A percentile compares a stretch with the other conserved stretches of the same genome.
Evolutionary conservation across 2,113 vertebrate species (phyloP).

Genomic region (Hippocampus comes): DNA sequence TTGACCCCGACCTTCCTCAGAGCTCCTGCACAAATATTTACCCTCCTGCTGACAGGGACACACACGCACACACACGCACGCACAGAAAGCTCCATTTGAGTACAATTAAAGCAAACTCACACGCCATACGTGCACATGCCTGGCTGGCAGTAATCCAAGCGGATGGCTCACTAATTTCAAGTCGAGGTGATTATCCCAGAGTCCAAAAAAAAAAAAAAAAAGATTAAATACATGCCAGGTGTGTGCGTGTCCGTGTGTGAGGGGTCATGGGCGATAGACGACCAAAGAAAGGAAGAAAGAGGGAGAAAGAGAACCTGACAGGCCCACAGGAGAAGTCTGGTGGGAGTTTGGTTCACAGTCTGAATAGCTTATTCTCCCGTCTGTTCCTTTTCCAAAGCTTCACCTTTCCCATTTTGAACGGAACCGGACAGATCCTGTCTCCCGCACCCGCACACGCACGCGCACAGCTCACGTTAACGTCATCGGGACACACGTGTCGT

Average conservation of each 20-base stretch:
- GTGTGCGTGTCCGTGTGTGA: conserved; percentile 43
- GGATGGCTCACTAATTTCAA: conserved; percentile 64
- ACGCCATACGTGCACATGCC: conserved; percentile 24
- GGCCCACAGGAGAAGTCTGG: conserved; percentile 44
- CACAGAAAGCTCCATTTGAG: conserved; percentile 45
- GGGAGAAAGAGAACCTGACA: conserved; percentile 40
- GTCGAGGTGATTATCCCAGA: conserved; percentile 57
- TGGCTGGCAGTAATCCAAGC: conserved; percentile 55
- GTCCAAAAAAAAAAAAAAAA: conserved; percentile 46
- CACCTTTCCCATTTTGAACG: conserved; percentile 14
- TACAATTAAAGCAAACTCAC: conserved; percentile 54
- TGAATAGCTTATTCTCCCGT: conserved; percentile 56
- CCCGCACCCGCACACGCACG: neutral
- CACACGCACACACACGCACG: conserved; percentile 22
- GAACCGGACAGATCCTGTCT: neutral
- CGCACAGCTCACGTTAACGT: neutral
- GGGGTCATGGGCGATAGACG: conserved; percentile 46
- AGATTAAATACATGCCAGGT: conserved; percentile 72
- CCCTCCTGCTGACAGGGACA: conserved; percentile 55
- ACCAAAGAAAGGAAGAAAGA: conserved; percentile 9
- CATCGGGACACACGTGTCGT: conserved; percentile 1
- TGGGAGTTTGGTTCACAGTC: conserved; percentile 49
- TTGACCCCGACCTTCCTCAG: conserved; percentile 73
- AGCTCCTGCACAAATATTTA: conserved; percentile 74
- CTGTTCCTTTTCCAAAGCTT: conserved; percentile 32